A percentile compares a stretch with the other conserved stretches of the same genome.
phyloP scores from a whole-genome alignment of 1,140 invertebrate species.

The Macrostomum lignano region DNA sequence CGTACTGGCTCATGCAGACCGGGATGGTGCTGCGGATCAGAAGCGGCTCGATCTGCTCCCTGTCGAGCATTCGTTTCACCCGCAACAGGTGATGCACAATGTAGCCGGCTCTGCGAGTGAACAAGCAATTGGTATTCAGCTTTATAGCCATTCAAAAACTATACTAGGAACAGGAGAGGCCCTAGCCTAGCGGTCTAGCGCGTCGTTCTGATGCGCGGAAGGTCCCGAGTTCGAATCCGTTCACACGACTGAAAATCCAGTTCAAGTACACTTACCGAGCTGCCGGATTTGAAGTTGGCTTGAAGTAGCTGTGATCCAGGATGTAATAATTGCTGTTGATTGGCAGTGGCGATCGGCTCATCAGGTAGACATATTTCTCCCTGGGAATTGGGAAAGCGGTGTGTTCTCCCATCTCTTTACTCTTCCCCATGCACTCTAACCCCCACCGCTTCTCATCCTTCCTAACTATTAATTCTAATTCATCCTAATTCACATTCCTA shows the following conservation, averaged over 20 bases:
- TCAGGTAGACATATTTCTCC: conserved; percentile 92
- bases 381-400: conserved; percentile 99
- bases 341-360: conserved; percentile 70
- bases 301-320: conserved; percentile 26
- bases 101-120: conserved; percentile 23
- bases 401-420: too few species aligned
- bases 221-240: too few species aligned
- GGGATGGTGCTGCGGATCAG: conserved; percentile 35
- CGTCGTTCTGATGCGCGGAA: too few species aligned
- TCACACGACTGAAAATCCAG: not conserved
- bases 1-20: conserved; percentile 88
- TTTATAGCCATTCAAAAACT: not conserved
- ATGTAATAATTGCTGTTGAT: conserved; percentile 97
- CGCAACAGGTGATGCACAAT: conserved; percentile 21
- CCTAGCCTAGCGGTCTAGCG: too few species aligned
- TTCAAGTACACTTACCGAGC: conserved; percentile 20
- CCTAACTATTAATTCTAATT: too few species aligned
- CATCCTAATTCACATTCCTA: too few species aligned
- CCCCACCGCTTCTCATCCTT: too few species aligned
- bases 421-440: too few species aligned
- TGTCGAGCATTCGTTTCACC: conserved; percentile 28
- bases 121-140: not conserved
- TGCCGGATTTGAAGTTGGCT: conserved; percentile 29
- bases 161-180: too few species aligned
- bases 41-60: conserved; percentile 28